Evolutionary conservation across 2,888 invertebrate genomes (phyloP), one percentile per base, ranked within the genome.

Genomic region (Macroteleia sp.): DNA sequence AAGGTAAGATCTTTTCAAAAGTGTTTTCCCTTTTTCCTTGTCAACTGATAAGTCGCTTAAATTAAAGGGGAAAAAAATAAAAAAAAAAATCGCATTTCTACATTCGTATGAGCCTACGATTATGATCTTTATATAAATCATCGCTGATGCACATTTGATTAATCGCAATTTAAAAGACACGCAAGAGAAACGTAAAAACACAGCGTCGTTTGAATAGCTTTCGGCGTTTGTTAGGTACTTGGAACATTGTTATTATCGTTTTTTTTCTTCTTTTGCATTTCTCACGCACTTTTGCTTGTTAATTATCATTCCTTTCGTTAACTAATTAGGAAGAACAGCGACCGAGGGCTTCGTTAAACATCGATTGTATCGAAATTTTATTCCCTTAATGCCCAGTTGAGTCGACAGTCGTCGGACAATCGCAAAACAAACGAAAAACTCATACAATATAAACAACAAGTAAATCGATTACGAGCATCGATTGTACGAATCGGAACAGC

Each of bases 401-500:
- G 70, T 54, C 70, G 61, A 67, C 62, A 46, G 61, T 50, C 50
- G 41, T 69, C 34, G 41, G 48, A 30, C 48, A 54, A 70, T 61
- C 54, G 61, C 61, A 61, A 69, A 61, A 28, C 44, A 39, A 62
- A 41, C 30, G 16, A 62, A 62, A 28, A 62, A 52, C 20, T 19
- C n/a, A 28, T 34, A 66, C 25, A 46, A 48, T 34, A 36, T 36
- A 67, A 57, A 56, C 10, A 36, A 50, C 34, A 17, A 56, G 17
- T 17, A 20, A 67, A 54, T 30, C 20, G 48, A 32, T 22, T 30
- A 28, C 62, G 39, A 73, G 50, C 39, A 42, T 71, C 56, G 62
- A 66, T 80, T 80, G 80, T 80, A 80, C 80, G 80, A 77, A 71
- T 71, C 62, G 71, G 64, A 78, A 80, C 78, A 78, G 80, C 80